Evolutionary conservation across 53 echinoderm and acorn worm species (phyloP).

Genomic region (Apostichopus leukothele): DNA sequence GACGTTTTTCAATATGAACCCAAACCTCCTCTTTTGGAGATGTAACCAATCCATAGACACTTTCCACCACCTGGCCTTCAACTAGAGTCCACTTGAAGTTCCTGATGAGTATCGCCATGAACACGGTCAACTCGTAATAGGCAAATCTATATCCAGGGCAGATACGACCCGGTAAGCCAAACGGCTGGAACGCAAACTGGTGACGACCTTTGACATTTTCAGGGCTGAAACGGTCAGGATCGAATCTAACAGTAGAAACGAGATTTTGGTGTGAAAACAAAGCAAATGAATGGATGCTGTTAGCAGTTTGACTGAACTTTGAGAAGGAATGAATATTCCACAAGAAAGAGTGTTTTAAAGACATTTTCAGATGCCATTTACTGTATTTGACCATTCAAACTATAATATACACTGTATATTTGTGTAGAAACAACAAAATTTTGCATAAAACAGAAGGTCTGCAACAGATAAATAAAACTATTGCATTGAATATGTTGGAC

Average conservation of each 20-base stretch:
- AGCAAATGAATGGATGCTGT: too few relatives aligned
- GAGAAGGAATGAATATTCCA: too few relatives aligned
- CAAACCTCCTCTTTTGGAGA: constrained; percentile 23
- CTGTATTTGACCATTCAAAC: too few relatives aligned
- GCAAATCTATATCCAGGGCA: constrained; percentile 78
- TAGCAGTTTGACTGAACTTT: too few relatives aligned
- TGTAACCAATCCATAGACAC: constrained; percentile 59
- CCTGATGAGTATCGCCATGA: constrained; percentile 61
- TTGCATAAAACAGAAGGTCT: too few relatives aligned
- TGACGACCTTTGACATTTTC: constrained; percentile 65
- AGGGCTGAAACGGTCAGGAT: constrained; percentile 81
- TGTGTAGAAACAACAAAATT: too few relatives aligned
- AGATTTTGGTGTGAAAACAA: too few relatives aligned
- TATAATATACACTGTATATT: too few relatives aligned
- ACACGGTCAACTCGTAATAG: constrained; percentile 64
- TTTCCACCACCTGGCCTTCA: constrained; percentile 67
- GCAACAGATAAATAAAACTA: too few relatives aligned
- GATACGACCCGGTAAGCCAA: constrained; percentile 74
- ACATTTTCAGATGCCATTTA: too few relatives aligned
- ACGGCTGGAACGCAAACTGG: constrained; percentile 65
- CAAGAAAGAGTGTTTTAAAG: too few relatives aligned
- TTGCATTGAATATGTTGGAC: too few relatives aligned
- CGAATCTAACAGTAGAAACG: constrained; percentile 51
- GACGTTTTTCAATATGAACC: constrained; percentile 6
- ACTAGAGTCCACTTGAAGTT: constrained; percentile 65